Evolutionary conservation across 2,888 invertebrate species (phyloP).

Genomic region (Serrognathus titanus): DNA sequence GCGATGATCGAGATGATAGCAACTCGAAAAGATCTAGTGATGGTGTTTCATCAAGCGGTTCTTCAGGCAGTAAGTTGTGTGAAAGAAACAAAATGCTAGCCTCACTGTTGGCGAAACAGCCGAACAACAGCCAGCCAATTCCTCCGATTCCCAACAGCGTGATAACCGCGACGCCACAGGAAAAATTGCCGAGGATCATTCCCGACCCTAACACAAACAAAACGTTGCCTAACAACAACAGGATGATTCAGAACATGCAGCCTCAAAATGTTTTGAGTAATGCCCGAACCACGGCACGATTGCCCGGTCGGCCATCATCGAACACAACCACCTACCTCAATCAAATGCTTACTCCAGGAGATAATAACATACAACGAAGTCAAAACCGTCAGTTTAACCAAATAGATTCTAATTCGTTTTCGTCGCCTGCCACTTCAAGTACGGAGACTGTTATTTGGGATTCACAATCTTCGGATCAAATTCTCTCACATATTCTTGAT

Average conservation of each 20-base stretch:
- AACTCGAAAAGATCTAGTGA: slow-evolving; percentile 51
- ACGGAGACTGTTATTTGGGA: slow-evolving; percentile 45
- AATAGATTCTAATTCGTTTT: slow-evolving; percentile 20
- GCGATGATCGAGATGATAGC: slow-evolving; percentile 59
- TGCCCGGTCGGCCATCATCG: slow-evolving; percentile 32
- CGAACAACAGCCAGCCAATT: slow-evolving; percentile 57
- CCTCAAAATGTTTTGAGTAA: slow-evolving; percentile 14
- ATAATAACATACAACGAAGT: slow-evolving; percentile 39
- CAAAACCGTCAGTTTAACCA: slow-evolving; percentile 29
- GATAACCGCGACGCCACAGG: slow-evolving; percentile 69
- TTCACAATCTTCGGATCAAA: slow-evolving; percentile 59
- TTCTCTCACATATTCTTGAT: slow-evolving; percentile 80
- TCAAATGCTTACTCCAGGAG: slow-evolving; percentile 41
- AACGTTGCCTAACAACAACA: slow-evolving; percentile 29
- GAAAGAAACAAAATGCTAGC: slow-evolving; percentile 85
- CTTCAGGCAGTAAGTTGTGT: slow-evolving; percentile 65
- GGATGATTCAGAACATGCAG: slow-evolving; percentile 22
- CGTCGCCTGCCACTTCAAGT: slow-evolving; percentile 38
- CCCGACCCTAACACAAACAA: slow-evolving; percentile 35
- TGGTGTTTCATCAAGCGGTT: slow-evolving; percentile 45
- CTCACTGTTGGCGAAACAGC: slow-evolving; percentile 73
- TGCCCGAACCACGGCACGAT: slow-evolving; percentile 3
- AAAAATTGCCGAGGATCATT: slow-evolving; percentile 57
- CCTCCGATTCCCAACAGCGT: slow-evolving; percentile 63
- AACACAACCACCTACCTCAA: slow-evolving; percentile 42